Conservation (phyloP, 2,888 invertebrate species). For the Parnassius apollo region DNA sequence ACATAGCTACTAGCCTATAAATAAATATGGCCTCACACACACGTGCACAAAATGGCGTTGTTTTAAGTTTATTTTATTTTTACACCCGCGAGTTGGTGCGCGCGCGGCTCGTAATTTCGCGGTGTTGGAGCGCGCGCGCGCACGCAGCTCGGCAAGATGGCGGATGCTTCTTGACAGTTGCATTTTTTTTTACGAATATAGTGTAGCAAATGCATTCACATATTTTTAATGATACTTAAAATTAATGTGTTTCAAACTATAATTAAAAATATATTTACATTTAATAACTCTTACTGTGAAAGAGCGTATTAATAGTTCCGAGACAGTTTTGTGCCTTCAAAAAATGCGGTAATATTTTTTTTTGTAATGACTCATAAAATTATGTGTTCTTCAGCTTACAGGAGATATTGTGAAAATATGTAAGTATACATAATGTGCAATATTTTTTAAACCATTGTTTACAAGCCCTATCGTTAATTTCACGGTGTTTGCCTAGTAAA, state of each 20-base stretch:
- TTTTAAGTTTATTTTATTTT: conserved; percentile 81
- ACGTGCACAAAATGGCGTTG: conserved; percentile 77
- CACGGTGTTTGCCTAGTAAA: too few relatives aligned
- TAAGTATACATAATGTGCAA: conserved; percentile 10
- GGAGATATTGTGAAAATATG: conserved; percentile 18
- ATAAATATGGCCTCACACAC: conserved; percentile 79
- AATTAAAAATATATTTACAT: too few relatives aligned
- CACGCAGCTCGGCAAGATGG: conserved; percentile 75
- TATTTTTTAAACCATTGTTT: too few relatives aligned
- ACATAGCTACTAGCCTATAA: conserved; percentile 81
- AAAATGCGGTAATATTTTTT: background rate
- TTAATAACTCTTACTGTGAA: too few relatives aligned
- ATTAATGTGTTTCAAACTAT: conserved; percentile 10
- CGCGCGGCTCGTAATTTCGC: conserved; percentile 78
- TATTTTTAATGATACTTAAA: background rate
- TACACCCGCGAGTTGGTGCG: conserved; percentile 70
- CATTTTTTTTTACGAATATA: conserved; percentile 43
- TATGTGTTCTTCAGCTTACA: conserved; percentile 5
- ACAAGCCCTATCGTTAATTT: too few relatives aligned
- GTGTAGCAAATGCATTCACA: conserved; percentile 11
- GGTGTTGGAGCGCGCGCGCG: conserved; percentile 77
- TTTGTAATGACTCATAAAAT: background rate
- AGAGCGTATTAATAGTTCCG: background rate
- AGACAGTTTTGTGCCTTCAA: conserved; percentile 2
- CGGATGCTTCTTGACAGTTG: conserved; percentile 55